Evolutionary conservation across 2,888 invertebrate species (phyloP).

Genomic region (Orchesella flavescens): DNA sequence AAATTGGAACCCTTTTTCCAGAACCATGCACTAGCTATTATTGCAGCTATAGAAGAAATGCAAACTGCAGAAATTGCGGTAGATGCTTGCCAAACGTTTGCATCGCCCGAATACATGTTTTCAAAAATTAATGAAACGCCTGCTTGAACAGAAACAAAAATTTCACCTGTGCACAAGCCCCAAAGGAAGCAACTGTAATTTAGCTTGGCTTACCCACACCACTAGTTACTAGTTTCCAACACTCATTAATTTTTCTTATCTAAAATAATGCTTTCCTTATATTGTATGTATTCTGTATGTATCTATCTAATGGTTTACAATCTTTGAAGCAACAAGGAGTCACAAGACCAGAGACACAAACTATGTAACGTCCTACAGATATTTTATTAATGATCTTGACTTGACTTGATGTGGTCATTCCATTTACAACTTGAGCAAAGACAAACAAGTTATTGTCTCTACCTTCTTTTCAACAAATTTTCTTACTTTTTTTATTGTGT

Average conservation of each 20-base stretch:
- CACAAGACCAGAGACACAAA: not conserved
- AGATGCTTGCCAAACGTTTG: not conserved
- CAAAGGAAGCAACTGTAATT: no score
- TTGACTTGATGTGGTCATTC: not conserved
- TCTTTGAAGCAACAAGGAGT: not conserved
- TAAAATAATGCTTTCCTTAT: no score
- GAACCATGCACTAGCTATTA: conserved; percentile 25
- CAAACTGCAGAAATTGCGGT: conserved; percentile 16
- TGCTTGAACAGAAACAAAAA: no score
- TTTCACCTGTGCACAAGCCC: no score
- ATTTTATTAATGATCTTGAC: conserved; percentile 11
- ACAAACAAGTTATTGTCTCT: conserved; percentile 5
- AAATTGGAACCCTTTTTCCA: conserved; percentile 42
- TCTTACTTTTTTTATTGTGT: not conserved
- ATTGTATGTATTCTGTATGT: no score
- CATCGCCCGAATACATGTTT: not conserved
- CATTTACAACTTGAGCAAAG: not conserved
- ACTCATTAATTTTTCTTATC: no score
- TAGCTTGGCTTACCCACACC: no score
- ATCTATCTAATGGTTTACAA: no score
- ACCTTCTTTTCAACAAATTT: not conserved
- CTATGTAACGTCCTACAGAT: not conserved
- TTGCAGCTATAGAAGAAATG: conserved; percentile 11
- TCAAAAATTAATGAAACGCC: not conserved
- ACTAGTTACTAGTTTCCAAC: no score